These are phyloP conservation scores for Chamaetylas fuelleborni DNA, from an alignment of 2,113 vertebrate species.

Conservation along the genomic window DNA sequence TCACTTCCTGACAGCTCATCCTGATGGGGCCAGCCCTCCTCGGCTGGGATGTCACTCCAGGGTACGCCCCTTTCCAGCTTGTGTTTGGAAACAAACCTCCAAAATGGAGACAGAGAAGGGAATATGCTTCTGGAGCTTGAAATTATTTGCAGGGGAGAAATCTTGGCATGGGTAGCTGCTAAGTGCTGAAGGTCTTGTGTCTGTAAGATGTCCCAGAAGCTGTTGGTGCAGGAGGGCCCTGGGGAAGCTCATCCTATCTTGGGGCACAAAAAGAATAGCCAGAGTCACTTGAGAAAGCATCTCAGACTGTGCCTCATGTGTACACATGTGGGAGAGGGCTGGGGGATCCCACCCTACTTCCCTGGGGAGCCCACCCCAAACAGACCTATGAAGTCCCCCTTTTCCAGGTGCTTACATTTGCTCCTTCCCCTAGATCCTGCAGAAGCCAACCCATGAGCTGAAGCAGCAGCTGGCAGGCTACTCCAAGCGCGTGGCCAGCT, in stretches of 20 bases:
- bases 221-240: neutral
- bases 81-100: neutral
- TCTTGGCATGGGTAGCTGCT: neutral
- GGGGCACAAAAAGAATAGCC: neutral
- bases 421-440: slow-evolving; percentile 80
- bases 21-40: accelerated
- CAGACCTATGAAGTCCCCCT: neutral
- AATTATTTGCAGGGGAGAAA: neutral
- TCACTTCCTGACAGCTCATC: neutral
- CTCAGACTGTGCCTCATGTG: neutral
- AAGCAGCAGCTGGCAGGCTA: slow-evolving; percentile 91
- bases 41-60: accelerated
- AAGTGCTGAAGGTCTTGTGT: neutral
- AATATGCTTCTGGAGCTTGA: neutral
- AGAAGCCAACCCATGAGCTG: slow-evolving; percentile 90
- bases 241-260: neutral
- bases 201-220: neutral
- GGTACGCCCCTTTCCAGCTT: neutral
- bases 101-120: accelerated
- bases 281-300: neutral
- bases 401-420: neutral
- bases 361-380: accelerated
- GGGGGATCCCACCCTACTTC: neutral
- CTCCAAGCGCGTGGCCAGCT: slow-evolving; percentile 93
- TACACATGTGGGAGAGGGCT: neutral